Conservation (phyloP, 2,888 invertebrate genomes). For the Mongoloraphidia duomilia region DNA sequence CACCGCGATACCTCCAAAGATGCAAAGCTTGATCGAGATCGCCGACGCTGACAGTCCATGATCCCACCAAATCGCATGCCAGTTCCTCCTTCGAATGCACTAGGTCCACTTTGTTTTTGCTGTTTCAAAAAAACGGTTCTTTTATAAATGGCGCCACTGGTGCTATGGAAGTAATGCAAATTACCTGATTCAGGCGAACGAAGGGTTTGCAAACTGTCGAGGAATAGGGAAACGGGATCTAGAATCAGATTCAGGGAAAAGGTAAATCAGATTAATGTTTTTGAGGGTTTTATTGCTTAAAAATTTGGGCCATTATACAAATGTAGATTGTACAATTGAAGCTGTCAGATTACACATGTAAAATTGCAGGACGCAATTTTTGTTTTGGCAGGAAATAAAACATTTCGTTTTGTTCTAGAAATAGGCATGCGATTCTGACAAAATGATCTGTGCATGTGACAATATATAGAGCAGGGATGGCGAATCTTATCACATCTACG, state of each 20-base stretch:
- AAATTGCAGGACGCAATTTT: too few species aligned
- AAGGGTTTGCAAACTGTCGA: neutral
- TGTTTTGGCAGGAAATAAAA: too few species aligned
- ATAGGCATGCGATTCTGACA: too few species aligned
- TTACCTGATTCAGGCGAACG: slow-evolving; percentile 3
- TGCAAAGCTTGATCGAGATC: slow-evolving; percentile 96
- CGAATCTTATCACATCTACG: too few species aligned
- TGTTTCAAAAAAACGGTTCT: slow-evolving; percentile 26
- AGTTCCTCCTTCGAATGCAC: slow-evolving; percentile 60
- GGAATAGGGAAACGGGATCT: neutral
- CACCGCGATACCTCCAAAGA: slow-evolving; percentile 89
- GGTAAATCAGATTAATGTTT: too few species aligned
- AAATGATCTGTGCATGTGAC: too few species aligned
- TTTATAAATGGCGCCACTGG: slow-evolving; percentile 16
- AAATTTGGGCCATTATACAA: too few species aligned
- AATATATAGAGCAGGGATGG: too few species aligned
- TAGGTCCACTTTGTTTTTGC: slow-evolving; percentile 64
- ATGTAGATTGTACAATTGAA: too few species aligned
- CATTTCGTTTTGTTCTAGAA: too few species aligned
- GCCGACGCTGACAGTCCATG: slow-evolving; percentile 92
- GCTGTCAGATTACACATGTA: too few species aligned
- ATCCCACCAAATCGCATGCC: slow-evolving; percentile 78
- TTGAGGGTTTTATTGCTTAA: too few species aligned
- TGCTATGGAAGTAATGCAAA: neutral
- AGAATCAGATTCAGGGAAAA: neutral